These are phyloP conservation scores for Erebia ligea DNA, from an alignment of 2,888 invertebrate genomes.

Conservation along the genomic window DNA sequence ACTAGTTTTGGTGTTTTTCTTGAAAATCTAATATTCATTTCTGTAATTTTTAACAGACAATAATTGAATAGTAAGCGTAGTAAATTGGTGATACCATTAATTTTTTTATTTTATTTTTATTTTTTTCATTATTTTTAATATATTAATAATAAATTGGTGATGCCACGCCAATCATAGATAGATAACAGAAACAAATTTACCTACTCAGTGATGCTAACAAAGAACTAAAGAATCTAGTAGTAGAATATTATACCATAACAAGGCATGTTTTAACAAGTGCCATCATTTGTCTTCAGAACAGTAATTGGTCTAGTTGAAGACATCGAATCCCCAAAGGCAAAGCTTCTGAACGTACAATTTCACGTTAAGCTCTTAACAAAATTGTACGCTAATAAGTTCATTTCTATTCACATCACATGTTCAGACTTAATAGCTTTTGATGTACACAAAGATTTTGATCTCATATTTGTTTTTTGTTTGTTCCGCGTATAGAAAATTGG, in stretches of 20 bases:
- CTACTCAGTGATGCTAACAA: neutral
- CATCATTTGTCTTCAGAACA: conserved; percentile 46
- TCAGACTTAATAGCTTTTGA: conserved; percentile 44
- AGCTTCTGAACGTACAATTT: conserved; percentile 7
- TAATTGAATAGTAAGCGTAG: neutral
- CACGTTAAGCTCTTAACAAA: conserved; percentile 36
- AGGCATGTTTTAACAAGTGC: conserved; percentile 30
- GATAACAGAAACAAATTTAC: no score
- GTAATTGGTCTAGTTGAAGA: conserved; percentile 54
- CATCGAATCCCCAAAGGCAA: conserved; percentile 40
- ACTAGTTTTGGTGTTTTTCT: no score
- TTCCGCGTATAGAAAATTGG: conserved; percentile 51
- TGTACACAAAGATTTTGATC: conserved; percentile 47
- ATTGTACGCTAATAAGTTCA: conserved; percentile 41
- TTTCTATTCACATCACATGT: conserved; percentile 50
- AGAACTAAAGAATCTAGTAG: neutral
- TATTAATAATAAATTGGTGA: neutral
- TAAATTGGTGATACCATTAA: neutral
- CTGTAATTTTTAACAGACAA: no score
- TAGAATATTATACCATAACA: neutral
- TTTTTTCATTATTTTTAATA: no score
- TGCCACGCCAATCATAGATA: no score
- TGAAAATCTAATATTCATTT: no score
- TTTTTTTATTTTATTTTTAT: no score
- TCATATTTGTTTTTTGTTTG: conserved; percentile 46